Evolutionary conservation across 2,797 vertebrate species (phyloP).

Genomic region (Betta splendens): DNA sequence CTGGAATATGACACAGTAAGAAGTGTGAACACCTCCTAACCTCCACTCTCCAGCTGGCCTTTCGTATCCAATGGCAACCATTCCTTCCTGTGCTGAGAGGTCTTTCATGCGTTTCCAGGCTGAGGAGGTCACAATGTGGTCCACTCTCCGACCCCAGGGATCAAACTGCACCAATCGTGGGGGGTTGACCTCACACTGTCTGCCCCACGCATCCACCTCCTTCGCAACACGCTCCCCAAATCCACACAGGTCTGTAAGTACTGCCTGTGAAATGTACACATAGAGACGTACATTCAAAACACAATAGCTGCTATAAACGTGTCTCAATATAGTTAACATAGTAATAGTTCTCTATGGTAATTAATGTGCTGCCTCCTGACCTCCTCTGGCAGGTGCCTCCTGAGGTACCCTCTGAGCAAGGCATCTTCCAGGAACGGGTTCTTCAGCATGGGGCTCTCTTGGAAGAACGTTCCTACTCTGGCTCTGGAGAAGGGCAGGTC

Average conservation of each 20-base stretch:
- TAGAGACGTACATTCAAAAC: too few relatives aligned
- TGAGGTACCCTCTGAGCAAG: slow-evolving; percentile 82
- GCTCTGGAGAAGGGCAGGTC: slow-evolving; percentile 61
- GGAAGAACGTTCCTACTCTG: slow-evolving; percentile 76
- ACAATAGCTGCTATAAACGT: too few relatives aligned
- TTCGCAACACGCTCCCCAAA: slow-evolving; percentile 80
- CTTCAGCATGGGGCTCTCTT: slow-evolving; percentile 77
- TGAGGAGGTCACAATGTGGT: slow-evolving; percentile 79
- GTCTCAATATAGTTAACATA: too few relatives aligned
- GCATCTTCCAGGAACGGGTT: slow-evolving; percentile 84
- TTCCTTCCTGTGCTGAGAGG: slow-evolving; percentile 81
- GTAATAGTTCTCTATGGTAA: background rate
- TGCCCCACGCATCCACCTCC: slow-evolving; percentile 76
- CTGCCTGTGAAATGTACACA: slow-evolving; percentile 58
- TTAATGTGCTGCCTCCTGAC: slow-evolving; percentile 59
- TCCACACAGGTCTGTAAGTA: slow-evolving; percentile 73
- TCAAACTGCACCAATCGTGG: slow-evolving; percentile 79
- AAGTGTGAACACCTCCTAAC: slow-evolving; percentile 48
- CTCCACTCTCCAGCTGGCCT: slow-evolving; percentile 82
- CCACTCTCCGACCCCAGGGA: slow-evolving; percentile 80
- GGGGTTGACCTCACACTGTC: slow-evolving; percentile 82
- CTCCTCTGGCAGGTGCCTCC: slow-evolving; percentile 79
- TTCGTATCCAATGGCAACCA: slow-evolving; percentile 85
- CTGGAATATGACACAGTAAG: slow-evolving; percentile 10
- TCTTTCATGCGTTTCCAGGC: slow-evolving; percentile 86